Conservation (phyloP, 2,113 vertebrate species). For the Neodon shergylaensis region DNA sequence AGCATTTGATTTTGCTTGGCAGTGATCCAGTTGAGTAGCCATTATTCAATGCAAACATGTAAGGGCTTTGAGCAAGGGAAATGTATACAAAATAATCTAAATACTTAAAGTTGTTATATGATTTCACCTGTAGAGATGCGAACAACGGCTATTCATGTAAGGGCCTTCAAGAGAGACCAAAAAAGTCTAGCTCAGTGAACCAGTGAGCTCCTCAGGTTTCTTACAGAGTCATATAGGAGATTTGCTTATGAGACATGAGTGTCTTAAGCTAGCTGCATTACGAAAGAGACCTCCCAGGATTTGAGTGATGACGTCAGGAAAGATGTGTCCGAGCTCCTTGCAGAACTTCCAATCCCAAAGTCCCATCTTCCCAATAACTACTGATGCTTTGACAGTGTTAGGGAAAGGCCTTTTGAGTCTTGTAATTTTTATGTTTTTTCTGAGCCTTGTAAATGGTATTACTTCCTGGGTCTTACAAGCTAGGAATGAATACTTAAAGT, state of each 20-base stretch:
- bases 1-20: neutral
- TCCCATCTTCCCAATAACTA: neutral
- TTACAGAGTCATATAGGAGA: neutral
- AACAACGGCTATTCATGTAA: neutral
- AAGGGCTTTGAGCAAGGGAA: constrained; percentile 92
- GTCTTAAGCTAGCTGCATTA: neutral
- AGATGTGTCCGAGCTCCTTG: neutral
- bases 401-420: neutral
- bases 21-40: constrained; percentile 76
- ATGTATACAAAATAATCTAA: constrained; percentile 93
- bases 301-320: neutral
- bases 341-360: neutral
- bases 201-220: neutral
- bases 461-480: neutral
- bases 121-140: neutral
- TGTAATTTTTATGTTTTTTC: neutral
- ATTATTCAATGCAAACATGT: constrained; percentile 90
- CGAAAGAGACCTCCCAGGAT: neutral
- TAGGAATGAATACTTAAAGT: too few relatives aligned
- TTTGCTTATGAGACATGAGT: neutral
- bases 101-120: constrained; percentile 68
- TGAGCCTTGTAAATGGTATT: neutral
- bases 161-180: neutral
- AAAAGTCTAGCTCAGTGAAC: neutral
- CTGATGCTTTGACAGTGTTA: neutral